phyloP scores from a whole-genome alignment of 2,888 invertebrate species.

The Lepidochitona cinerea region DNA sequence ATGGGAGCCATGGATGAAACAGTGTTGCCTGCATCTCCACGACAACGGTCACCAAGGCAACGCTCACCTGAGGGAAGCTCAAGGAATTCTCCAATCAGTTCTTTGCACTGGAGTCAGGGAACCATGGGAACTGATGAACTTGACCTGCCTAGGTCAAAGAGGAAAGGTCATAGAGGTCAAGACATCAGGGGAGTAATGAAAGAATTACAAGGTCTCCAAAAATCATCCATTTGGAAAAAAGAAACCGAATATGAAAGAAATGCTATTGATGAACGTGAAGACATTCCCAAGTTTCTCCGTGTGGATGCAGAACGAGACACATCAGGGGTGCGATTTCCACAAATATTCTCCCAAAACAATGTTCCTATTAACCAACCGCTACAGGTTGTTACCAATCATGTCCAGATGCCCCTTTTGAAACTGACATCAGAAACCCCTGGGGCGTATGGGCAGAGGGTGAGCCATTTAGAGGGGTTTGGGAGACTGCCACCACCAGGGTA shows the following conservation, averaged over 20 bases:
- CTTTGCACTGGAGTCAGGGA: not conserved
- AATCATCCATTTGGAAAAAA: not conserved
- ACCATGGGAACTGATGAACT: not conserved
- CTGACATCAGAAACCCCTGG: not conserved
- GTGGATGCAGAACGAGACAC: slow-evolving; percentile 48
- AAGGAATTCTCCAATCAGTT: not conserved
- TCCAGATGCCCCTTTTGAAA: not conserved
- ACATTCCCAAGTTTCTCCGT: slow-evolving; percentile 42
- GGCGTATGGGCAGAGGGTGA: not conserved
- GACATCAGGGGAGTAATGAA: not conserved
- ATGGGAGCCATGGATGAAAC: slow-evolving; percentile 59
- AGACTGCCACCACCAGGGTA: not conserved
- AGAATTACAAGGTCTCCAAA: not conserved
- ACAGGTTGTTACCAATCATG: not conserved
- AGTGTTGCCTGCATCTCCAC: not conserved
- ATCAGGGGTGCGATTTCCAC: not conserved
- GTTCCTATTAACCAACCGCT: not conserved
- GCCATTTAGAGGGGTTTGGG: not conserved
- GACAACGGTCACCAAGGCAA: too few species aligned
- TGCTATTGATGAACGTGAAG: not conserved
- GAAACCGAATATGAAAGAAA: not conserved
- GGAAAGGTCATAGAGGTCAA: not conserved
- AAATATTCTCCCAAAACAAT: not conserved
- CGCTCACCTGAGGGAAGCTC: not conserved
- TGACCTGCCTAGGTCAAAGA: not conserved